A percentile compares a stretch with the other conserved stretches of the same genome.
Evolutionary conservation across 2,888 invertebrate genomes (phyloP).

Genomic region (Drosophila paracracens): DNA sequence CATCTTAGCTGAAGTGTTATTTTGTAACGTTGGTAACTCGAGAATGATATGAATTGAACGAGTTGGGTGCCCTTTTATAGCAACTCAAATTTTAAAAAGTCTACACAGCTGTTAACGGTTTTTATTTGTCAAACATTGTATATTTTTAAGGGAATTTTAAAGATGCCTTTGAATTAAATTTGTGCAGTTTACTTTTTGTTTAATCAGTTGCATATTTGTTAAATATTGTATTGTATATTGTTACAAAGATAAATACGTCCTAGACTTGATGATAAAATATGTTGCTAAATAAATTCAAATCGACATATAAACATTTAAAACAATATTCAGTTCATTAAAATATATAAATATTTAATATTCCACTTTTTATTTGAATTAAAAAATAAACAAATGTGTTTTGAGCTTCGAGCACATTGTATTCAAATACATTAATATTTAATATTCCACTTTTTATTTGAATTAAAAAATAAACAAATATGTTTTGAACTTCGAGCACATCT

Average conservation of each 20-base stretch:
- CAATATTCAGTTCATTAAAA: background rate
- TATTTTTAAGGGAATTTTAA: background rate
- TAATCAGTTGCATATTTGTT: background rate
- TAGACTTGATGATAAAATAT: no score
- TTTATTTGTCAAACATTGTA: background rate
- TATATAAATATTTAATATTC: background rate
- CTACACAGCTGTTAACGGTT: background rate
- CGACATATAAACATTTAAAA: background rate
- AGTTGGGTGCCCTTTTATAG: background rate
- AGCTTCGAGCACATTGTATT: background rate
- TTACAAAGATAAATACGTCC: background rate
- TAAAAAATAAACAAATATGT: background rate
- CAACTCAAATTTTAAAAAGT: background rate
- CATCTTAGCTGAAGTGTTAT: background rate
- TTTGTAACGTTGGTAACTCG: background rate
- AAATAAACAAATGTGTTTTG: background rate
- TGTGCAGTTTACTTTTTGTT: background rate
- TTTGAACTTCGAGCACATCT: background rate
- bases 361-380: background rate
- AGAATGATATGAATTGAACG: background rate
- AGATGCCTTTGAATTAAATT: background rate
- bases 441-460: background rate
- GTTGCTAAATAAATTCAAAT: background rate
- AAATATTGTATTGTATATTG: background rate
- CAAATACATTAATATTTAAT: background rate